Evolutionary conservation across 2,113 vertebrate species (phyloP).

Genomic region (Nerophis ophidion): DNA sequence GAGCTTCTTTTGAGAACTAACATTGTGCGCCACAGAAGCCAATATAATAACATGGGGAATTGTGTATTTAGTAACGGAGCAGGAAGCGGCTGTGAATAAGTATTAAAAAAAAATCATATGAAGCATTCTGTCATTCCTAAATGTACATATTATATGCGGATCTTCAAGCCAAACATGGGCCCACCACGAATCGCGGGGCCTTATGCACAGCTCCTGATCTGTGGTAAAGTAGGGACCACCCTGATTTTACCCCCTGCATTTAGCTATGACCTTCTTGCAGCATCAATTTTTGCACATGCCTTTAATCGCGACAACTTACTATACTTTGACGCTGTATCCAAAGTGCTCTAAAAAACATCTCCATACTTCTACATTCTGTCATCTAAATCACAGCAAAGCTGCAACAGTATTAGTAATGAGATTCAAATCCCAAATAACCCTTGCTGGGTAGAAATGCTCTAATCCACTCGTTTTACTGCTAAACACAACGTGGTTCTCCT

Average conservation of each 20-base stretch:
- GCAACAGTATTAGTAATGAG: slow-evolving; percentile 48
- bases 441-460: slow-evolving; percentile 40
- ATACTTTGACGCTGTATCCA: background rate
- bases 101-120: too few relatives aligned
- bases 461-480: slow-evolving; percentile 40
- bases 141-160: too few relatives aligned
- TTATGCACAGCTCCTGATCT: too few relatives aligned
- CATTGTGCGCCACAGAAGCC: too few relatives aligned
- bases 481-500: slow-evolving; percentile 30
- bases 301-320: background rate
- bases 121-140: too few relatives aligned
- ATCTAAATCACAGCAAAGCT: slow-evolving; percentile 34
- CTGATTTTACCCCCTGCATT: background rate
- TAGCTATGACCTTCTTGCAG: background rate
- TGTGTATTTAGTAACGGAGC: too few relatives aligned
- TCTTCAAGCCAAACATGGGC: too few relatives aligned
- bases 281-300: background rate
- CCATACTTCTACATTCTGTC: slow-evolving; percentile 20
- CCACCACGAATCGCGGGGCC: too few relatives aligned
- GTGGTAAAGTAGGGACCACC: too few relatives aligned
- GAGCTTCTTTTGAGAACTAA: too few relatives aligned
- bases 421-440: slow-evolving; percentile 56
- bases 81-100: too few relatives aligned
- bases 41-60: too few relatives aligned
- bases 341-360: slow-evolving; percentile 8